Evolutionary conservation across 2,888 invertebrate genomes (phyloP), one percentile per base, ranked within the genome.

Genomic region (Cephus nigrinus): DNA sequence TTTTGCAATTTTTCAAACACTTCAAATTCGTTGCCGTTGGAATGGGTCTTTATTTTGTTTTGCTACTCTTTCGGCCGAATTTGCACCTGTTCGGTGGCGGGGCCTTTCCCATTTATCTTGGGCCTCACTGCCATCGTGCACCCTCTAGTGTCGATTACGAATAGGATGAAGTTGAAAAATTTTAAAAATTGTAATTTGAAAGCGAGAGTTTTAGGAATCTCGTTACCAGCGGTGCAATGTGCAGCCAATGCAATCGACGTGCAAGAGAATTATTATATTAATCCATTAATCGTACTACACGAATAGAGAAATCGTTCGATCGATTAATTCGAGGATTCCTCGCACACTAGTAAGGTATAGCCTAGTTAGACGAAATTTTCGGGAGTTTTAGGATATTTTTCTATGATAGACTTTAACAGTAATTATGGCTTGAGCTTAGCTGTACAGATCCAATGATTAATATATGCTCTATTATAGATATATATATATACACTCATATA

Each of bases 191-290:
- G 23, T 55, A 23, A 55, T 55, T 23, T 55, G 5, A 9, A 23
- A 2, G 23, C 23, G 23, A 23, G 55, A 9, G 55, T 55, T 9
- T 0, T 55, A 23, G 23, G 55, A 55, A 23, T 55, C 55, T 55
- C 55, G 55, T 55, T 3, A 55, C 23, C 23, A 23, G 23, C 23
- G 78, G 87, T 88, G 90, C 87, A 88, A 89, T 89, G 86, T 87
- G 86, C 87, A 87, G 86, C 86, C 86, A 88, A 90, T 87, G 88
- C 88, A 89, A 88, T 87, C 81, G 34, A 75, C 72, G 75, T 80
- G 79, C 81, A 79, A 83, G 82, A 55, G 23, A 55, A 55, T 55
- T 84, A 83, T 81, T 86, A 80, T 79, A 69, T 68, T 5, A 23
- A 71, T 71, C 34, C 34, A 76, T 75, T 35, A 55, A 72, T 74